Evolutionary conservation across 2,888 invertebrate genomes (phyloP).

Genomic region (Hyles lineata): DNA sequence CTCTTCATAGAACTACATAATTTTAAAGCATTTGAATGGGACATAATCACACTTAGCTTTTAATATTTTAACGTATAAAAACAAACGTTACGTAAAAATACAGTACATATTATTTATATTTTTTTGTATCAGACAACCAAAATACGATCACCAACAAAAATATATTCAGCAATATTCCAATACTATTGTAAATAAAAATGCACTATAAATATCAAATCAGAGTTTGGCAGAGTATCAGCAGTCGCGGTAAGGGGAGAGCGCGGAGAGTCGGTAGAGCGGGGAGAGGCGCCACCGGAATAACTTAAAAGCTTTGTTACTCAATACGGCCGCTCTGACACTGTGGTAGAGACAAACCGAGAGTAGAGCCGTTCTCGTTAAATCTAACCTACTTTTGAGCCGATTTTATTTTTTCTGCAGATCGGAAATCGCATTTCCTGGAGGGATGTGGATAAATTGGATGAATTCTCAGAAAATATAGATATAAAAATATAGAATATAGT

Average conservation of each 20-base stretch:
- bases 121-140: too few species aligned
- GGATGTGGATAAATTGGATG: background rate
- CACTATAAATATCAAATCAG: background rate
- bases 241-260: background rate
- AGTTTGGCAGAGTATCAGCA: background rate
- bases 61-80: too few species aligned
- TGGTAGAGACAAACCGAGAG: background rate
- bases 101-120: too few species aligned
- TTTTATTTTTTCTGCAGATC: background rate
- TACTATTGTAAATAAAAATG: too few species aligned
- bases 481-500: too few species aligned
- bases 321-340: slow-evolving; percentile 9
- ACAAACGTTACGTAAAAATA: too few species aligned
- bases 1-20: too few species aligned
- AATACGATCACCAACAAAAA: too few species aligned
- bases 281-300: background rate
- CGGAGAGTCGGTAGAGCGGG: background rate
- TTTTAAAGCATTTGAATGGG: too few species aligned
- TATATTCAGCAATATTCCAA: too few species aligned
- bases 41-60: too few species aligned
- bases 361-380: slow-evolving; percentile 9
- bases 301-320: slow-evolving; percentile 26
- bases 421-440: background rate
- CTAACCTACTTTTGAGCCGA: slow-evolving; percentile 17
- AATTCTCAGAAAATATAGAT: background rate